Evolutionary conservation across 2,888 invertebrate genomes (phyloP).

Genomic region (Eubasilissa splendida): DNA sequence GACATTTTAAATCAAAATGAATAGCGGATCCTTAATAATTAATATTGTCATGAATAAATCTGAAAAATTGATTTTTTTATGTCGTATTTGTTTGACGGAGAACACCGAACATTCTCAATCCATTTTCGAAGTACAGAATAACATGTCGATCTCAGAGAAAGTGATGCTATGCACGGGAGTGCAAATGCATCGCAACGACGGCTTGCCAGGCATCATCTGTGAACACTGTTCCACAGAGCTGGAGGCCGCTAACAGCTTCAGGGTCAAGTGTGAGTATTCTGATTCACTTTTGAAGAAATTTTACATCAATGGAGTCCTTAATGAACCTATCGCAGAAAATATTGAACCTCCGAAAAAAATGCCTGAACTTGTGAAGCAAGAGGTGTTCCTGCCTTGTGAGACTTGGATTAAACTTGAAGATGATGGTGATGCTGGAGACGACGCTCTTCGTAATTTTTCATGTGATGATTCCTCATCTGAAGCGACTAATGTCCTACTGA

Average conservation of each 20-base stretch:
- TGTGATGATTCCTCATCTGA: background rate
- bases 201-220: conserved; percentile 21
- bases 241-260: conserved; percentile 21
- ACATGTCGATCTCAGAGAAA: conserved; percentile 60
- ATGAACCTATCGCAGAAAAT: background rate
- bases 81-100: conserved; percentile 50
- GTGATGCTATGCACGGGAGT: conserved; percentile 66
- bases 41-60: conserved; percentile 18
- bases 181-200: conserved; percentile 57
- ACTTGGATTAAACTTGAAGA: background rate
- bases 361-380: background rate
- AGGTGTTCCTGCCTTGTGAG: background rate
- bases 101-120: conserved; percentile 11
- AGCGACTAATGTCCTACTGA: background rate
- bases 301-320: background rate
- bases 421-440: background rate
- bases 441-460: background rate
- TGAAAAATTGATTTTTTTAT: conserved; percentile 17
- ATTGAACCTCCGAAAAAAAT: background rate
- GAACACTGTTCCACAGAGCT: background rate
- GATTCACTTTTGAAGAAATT: conserved; percentile 22
- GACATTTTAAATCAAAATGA: too few species aligned
- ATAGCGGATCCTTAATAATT: too few species aligned
- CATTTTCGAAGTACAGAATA: conserved; percentile 29
- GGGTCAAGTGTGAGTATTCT: conserved; percentile 21